These are phyloP conservation scores for Heliconius erato DNA, from an alignment of 2,888 invertebrate genomes.

Conservation along the genomic window DNA sequence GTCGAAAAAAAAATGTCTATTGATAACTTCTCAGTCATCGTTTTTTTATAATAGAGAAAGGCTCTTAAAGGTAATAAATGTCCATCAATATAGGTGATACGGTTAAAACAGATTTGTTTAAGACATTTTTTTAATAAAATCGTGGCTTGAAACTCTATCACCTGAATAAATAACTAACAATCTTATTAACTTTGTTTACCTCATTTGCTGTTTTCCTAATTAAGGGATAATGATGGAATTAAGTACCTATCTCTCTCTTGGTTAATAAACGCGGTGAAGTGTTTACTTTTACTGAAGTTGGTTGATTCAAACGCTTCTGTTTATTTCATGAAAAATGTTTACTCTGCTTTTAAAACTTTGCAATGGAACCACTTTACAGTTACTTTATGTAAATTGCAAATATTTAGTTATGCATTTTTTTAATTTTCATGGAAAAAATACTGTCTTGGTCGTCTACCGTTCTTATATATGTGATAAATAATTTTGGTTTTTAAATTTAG, in stretches of 20 bases:
- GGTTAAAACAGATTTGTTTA: too few relatives aligned
- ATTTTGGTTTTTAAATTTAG: background rate
- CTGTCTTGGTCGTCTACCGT: background rate
- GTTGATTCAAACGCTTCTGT: conserved; percentile 16
- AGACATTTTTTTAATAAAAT: background rate
- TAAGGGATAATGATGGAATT: conserved; percentile 4
- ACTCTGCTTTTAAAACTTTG: conserved; percentile 12
- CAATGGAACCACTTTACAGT: background rate
- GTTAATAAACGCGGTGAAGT: background rate
- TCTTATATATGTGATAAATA: background rate
- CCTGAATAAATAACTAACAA: background rate
- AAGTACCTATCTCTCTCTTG: background rate
- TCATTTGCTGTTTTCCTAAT: background rate
- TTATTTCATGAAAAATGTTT: conserved; percentile 21
- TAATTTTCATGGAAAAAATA: background rate
- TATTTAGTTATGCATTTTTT: background rate
- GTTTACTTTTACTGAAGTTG: conserved; percentile 8
- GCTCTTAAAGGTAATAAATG: too few relatives aligned
- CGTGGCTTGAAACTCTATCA: background rate
- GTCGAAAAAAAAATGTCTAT: too few relatives aligned
- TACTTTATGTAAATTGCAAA: background rate
- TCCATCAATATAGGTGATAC: too few relatives aligned
- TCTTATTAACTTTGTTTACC: background rate
- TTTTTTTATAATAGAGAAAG: too few relatives aligned
- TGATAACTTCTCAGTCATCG: too few relatives aligned